Base-by-base conservation (phyloP, 2,113 vertebrate genomes). In the Euleptes europaea region DNA sequence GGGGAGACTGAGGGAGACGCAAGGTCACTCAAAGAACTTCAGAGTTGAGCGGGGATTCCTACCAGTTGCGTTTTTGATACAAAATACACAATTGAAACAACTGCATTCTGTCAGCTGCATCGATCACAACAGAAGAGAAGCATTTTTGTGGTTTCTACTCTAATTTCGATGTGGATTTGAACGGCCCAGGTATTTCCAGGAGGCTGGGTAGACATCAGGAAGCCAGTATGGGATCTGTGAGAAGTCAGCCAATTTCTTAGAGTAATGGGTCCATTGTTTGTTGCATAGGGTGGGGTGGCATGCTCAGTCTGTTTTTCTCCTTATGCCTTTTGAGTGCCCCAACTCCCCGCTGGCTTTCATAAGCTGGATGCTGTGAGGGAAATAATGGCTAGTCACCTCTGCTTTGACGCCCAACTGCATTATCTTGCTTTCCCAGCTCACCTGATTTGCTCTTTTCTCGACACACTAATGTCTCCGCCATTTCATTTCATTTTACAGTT, bases 281-380 rank as follows among this genome's bases (percentile, higher is more conserved):
- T 44, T 31, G 49, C n/a, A 54, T 57, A 13, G 60, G 44, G 57
- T 75, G 13, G 33, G 44, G 5, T 11, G 14, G 21, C 23, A 31
- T 6, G 13, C 23, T 38, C 35, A 21, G 8, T 54, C 31, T 60
- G 49, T 15, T 40, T 90, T 89, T 86, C 66, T 78, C 15, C 14
- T 4, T 15, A 13, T 17, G 5, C n/a, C 84, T 89, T 21, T 13
- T 13, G 33, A 67, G 51, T 91, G 86, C 84, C 38, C 63, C 69
- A 86, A 67, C 66, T 80, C 38, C 47, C 88, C 49, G 49, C 88
- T 94, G 90, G 91, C 84, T 89, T 85, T 90, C 71, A 47, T 42
- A 31, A 38, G 47, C 12, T 87, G 86, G 82, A 60, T 80, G 54
- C 35, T 42, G 49, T 69, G 86, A 74, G 0, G 0, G 47, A 85